Conservation (phyloP, 2,113 vertebrate species). For the Grammomys surdaster region DNA sequence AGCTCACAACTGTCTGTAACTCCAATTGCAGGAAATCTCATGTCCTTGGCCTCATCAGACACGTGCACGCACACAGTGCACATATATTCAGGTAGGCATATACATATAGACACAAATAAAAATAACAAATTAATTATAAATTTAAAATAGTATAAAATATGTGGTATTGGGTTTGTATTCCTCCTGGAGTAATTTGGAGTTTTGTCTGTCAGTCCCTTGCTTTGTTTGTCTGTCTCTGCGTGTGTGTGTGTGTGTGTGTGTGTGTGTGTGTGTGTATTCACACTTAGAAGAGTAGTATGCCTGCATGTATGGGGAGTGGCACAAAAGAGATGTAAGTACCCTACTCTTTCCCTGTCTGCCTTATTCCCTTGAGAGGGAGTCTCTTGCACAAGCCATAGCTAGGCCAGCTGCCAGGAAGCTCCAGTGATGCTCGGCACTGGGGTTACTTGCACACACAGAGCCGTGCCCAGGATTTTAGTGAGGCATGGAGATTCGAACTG, state of each 20-base stretch:
- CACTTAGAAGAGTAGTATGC: background rate
- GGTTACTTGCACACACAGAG: background rate
- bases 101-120: background rate
- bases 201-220: background rate
- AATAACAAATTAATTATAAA: background rate
- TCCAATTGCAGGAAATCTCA: background rate
- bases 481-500: background rate
- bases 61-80: background rate
- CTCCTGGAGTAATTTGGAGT: conserved; percentile 15
- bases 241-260: too few species aligned
- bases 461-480: background rate
- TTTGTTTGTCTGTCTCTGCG: background rate
- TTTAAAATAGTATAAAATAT: background rate
- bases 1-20: background rate
- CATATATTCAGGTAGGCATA: background rate
- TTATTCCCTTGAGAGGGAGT: background rate
- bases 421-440: background rate
- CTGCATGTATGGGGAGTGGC: background rate
- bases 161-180: background rate
- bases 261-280: too few species aligned
- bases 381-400: background rate
- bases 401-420: background rate
- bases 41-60: background rate
- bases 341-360: background rate
- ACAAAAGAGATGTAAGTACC: background rate